Evolutionary conservation across 2,113 vertebrate species (phyloP), one percentile per base, ranked within the genome.

Genomic region (Ranitomeya imitator): DNA sequence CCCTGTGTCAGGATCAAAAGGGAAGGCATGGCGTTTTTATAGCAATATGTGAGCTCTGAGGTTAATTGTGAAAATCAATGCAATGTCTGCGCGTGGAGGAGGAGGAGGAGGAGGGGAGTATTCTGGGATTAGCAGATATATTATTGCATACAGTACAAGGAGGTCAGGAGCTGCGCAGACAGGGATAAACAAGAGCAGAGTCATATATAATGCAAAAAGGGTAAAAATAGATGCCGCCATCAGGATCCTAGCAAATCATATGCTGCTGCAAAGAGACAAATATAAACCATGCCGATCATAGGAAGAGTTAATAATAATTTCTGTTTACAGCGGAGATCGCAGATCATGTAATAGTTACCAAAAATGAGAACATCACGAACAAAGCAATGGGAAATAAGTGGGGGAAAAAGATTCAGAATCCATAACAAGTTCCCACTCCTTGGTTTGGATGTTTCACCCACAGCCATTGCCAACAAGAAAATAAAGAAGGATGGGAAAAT

Each of bases 21-120:
- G 71, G 81, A 84, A 81, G 51, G 74, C 80, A 59, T 81, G 80
- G 81, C 54, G 59, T 54, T 88, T 83, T 88, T 84, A 88, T 57
- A 57, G 87, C 81, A 84, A 84, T 88, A 88, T 57, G 57, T 18
- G 71, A 88, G 86, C 87, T 83, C 80, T 88, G 80, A 84, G 87
- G 87, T 88, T 88, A 88, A 84, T 88, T 88, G 81, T 88, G 73
- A 88, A 88, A 88, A 88, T 88, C 87, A 84, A 88, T 88, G 71
- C 87, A 67, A n/a, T 61, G 87, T 88, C 87, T 88, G 81, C 84
- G 69, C 19, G 73, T 37, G 65, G 60, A 12, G 74, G 37, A 31
- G 26, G 26, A 31, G 26, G 26, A 31, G 26, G 26, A 78, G 59
- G 19, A 67, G 71, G 87, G 71, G 81, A 23, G 57, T 57, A 7